A percentile compares a stretch with the other conserved stretches of the same genome.
Evolutionary conservation across 2,888 invertebrate species (phyloP).

Genomic region (Nemotelus pantherinus): DNA sequence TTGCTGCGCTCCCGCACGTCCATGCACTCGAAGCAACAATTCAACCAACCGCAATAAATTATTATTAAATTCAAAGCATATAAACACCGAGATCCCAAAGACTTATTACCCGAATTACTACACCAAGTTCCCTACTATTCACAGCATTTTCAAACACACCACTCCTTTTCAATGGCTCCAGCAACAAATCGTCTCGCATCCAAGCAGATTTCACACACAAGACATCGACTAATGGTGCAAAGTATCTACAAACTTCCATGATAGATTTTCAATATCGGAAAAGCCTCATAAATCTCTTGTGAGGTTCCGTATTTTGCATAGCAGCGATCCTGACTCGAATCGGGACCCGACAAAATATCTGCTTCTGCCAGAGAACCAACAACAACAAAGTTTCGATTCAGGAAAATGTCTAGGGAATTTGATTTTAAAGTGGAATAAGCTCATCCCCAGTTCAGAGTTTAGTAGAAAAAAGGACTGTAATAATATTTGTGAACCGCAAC

Average conservation of each 20-base stretch:
- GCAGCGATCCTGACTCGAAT: background rate
- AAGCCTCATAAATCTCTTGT: conserved; percentile 17
- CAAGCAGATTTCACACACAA: no score
- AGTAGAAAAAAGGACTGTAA: background rate
- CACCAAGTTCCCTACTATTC: no score
- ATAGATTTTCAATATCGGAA: conserved; percentile 27
- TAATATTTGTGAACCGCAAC: background rate
- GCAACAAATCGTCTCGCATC: no score
- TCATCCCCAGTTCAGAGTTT: background rate
- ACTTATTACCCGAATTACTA: no score
- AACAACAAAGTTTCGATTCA: background rate
- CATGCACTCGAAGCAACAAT: no score
- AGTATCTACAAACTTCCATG: conserved; percentile 16
- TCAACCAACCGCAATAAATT: no score
- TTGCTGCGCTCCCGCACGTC: no score
- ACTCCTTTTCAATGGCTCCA: no score
- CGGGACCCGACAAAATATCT: no score
- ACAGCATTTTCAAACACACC: no score
- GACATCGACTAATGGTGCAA: background rate
- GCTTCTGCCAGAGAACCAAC: background rate
- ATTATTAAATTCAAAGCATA: no score
- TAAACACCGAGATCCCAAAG: no score
- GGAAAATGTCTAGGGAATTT: background rate
- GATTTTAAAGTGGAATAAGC: background rate
- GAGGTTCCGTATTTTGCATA: conserved; percentile 14